A percentile compares a stretch with the other conserved stretches of the same genome.
These are phyloP conservation scores for Oplegnathus fasciatus DNA, from an alignment of 2,113 vertebrate genomes.

Conservation along the genomic window DNA sequence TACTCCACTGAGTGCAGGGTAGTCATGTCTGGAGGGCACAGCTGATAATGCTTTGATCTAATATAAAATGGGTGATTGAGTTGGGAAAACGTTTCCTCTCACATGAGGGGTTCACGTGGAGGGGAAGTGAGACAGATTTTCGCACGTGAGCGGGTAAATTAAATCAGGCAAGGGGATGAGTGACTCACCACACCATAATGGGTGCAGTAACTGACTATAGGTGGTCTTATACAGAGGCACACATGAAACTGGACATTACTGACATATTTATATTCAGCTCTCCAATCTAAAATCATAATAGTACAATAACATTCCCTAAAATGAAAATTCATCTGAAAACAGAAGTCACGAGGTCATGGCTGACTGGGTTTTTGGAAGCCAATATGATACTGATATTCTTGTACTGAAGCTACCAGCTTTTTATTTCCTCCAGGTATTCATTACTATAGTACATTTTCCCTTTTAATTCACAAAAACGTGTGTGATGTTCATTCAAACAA, in stretches of 20 bases:
- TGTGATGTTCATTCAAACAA: neutral
- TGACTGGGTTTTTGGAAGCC: neutral
- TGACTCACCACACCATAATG: slow-evolving; percentile 83
- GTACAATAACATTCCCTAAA: neutral
- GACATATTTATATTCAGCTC: neutral
- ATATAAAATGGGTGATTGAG: slow-evolving; percentile 61
- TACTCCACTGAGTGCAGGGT: slow-evolving; percentile 9
- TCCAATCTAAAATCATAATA: neutral
- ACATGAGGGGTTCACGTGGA: slow-evolving; percentile 62
- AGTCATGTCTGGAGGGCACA: slow-evolving; percentile 49
- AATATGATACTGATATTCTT: neutral
- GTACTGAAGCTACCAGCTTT: slow-evolving; percentile 13
- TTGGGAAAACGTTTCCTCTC: slow-evolving; percentile 53
- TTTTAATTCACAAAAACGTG: neutral
- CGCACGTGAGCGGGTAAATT: slow-evolving; percentile 65
- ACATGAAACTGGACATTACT: neutral
- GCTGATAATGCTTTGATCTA: slow-evolving; percentile 61
- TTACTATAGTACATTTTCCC: neutral
- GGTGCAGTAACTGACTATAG: slow-evolving; percentile 63
- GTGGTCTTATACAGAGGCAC: neutral
- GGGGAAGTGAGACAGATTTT: slow-evolving; percentile 47
- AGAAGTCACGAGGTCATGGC: neutral
- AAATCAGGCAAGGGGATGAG: slow-evolving; percentile 54
- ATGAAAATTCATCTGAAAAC: neutral
- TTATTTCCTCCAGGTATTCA: neutral